phyloP scores from a whole-genome alignment of 2,797 vertebrate genomes.

The Neosilurus mollespiculum region DNA sequence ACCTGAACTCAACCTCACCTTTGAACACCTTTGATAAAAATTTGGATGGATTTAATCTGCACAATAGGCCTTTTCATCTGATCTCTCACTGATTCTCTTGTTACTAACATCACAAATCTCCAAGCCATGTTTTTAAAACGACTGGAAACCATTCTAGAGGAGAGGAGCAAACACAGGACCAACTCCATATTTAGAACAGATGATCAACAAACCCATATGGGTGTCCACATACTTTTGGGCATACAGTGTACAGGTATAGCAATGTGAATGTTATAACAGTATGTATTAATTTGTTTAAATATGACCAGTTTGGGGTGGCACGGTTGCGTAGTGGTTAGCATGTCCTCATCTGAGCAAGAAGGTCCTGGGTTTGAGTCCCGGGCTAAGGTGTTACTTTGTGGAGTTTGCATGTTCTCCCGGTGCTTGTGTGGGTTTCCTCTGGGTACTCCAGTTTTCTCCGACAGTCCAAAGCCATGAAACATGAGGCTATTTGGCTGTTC shows the following conservation, averaged over 20 bases:
- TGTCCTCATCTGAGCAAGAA: not conserved
- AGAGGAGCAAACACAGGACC: not conserved
- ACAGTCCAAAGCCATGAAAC: no score
- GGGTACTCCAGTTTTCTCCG: no score
- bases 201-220: not conserved
- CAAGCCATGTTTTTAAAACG: not conserved
- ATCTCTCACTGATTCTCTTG: not conserved
- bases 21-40: not conserved
- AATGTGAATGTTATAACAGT: not conserved
- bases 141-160: not conserved
- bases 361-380: no score
- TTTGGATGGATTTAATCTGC: not conserved
- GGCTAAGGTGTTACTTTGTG: no score
- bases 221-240: not conserved
- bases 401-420: no score
- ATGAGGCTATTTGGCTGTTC: no score
- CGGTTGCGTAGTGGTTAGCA: no score
- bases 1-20: no score
- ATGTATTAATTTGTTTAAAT: not conserved
- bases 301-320: not conserved
- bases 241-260: not conserved
- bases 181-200: not conserved
- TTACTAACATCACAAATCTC: not conserved
- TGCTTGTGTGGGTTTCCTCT: no score
- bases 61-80: not conserved